Evolutionary conservation across 2,888 invertebrate species (phyloP), one percentile per base, ranked within the genome.

Genomic region (Bombylius major): DNA sequence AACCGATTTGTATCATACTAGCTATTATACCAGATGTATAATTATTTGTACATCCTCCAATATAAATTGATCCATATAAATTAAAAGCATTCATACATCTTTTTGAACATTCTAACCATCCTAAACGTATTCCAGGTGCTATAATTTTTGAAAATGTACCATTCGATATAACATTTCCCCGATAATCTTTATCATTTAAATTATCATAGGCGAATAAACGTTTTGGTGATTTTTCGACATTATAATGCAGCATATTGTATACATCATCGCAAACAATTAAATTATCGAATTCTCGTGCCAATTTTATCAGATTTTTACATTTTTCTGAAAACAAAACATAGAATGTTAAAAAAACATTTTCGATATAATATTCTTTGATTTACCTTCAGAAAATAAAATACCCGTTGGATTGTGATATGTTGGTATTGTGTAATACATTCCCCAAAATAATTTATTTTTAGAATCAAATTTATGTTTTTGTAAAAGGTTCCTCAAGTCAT

Each of bases 131-230:
- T 0, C 81, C 82, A 1, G 84, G 83, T 1, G 78, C 78, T 56
- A 84, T 66, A 51, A 82, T 78, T 70, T 84, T 84, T 0, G 83
- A 82, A 67, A 84, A 83, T 3, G 79, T 77, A 32, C 82, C 79
- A 65, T 82, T 83, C 1, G 83, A 83, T 45, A 84, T 72, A 5
- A 83, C 76, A 66, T 80, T 75, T 23, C 23, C 23, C 1, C 81
- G 80, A 57, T 71, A 78, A 13, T 70, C 67, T 0, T 62, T 31
- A 64, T 75, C 73, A 6, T 63, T 62, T 11, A 67, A 64, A 54
- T 69, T 62, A 63, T 83, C 83, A 61, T 77, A 82, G 5, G 75
- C 72, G 56, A 77, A 74, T 1, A 83, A 68, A 56, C 82, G 73
- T 48, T 73, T 75, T 5, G 80, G 79, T 4, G 73, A 69, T 4